Evolutionary conservation across 2,797 vertebrate species (phyloP).

Genomic region (Harpagifer antarcticus): DNA sequence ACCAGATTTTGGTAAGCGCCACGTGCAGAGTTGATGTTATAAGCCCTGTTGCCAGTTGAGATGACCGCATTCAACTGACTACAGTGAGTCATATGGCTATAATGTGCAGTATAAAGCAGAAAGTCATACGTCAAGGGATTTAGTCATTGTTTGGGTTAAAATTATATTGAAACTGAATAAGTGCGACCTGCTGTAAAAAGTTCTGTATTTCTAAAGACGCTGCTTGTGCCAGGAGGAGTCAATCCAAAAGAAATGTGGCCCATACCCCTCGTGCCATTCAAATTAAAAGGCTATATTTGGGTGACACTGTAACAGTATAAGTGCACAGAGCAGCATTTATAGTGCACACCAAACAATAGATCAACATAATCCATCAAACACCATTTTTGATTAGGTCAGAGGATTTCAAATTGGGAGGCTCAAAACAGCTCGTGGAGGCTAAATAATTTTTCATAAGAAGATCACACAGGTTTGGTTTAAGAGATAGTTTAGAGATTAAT

Average conservation of each 20-base stretch:
- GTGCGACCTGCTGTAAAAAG: slow-evolving; percentile 3
- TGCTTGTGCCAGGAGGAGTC: background rate
- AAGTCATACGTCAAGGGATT: slow-evolving; percentile 30
- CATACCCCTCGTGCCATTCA: background rate
- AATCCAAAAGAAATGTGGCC: slow-evolving; percentile 14
- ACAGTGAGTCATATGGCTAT: slow-evolving; percentile 58
- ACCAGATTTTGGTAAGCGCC: slow-evolving; percentile 28
- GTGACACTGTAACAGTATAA: no score
- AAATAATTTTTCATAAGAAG: no score
- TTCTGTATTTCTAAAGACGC: slow-evolving; percentile 5
- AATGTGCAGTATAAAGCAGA: slow-evolving; percentile 59
- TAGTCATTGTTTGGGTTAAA: slow-evolving; percentile 40
- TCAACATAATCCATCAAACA: slow-evolving; percentile 3
- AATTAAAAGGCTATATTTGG: no score
- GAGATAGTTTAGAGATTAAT: no score
- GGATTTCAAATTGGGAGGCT: no score
- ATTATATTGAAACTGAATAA: slow-evolving; percentile 16
- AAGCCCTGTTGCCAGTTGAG: slow-evolving; percentile 43
- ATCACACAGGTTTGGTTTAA: no score
- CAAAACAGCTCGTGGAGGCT: no score
- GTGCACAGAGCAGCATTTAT: background rate
- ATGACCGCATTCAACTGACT: slow-evolving; percentile 49
- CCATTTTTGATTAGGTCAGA: no score
- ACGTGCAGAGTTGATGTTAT: slow-evolving; percentile 46
- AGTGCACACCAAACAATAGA: slow-evolving; percentile 5